These are phyloP conservation scores for Aphidius gifuensis DNA, from an alignment of 1,140 invertebrate species.

Conservation along the genomic window DNA sequence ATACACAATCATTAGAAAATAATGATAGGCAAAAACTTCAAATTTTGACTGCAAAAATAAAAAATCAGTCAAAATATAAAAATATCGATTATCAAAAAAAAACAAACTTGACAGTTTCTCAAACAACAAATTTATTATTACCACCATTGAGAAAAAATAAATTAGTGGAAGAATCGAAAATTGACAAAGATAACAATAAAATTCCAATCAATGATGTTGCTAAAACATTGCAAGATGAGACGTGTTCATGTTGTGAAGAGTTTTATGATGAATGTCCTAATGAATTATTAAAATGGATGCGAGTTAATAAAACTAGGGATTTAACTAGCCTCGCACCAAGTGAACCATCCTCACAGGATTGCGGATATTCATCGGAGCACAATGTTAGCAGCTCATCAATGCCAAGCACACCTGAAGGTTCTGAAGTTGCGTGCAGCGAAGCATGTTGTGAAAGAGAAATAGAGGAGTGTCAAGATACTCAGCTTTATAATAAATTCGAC, in stretches of 20 bases:
- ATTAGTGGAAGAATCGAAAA: conserved; percentile 23
- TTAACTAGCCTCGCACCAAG: conserved; percentile 60
- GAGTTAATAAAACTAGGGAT: conserved; percentile 41
- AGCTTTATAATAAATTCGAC: conserved; percentile 41
- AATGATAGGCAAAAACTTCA: no score
- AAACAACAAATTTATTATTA: no score
- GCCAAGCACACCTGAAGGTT: conserved; percentile 76
- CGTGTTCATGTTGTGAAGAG: conserved; percentile 23
- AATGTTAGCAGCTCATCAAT: conserved; percentile 71
- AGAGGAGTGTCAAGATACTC: conserved; percentile 55
- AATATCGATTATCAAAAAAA: no score
- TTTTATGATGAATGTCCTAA: not conserved
- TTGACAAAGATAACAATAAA: conserved; percentile 7
- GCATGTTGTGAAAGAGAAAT: conserved; percentile 74
- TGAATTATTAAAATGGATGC: conserved; percentile 43
- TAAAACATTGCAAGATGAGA: not conserved
- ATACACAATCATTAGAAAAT: not conserved
- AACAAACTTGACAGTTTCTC: no score
- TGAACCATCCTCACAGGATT: conserved; percentile 72
- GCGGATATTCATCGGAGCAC: conserved; percentile 77
- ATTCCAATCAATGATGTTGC: not conserved
- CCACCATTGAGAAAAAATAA: conserved; percentile 23
- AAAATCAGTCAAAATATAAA: no score
- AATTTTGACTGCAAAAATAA: no score
- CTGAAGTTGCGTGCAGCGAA: conserved; percentile 80